A percentile compares a stretch with the other conserved stretches of the same genome.
phyloP scores from a whole-genome alignment of 2,888 invertebrate genomes.

The Aphidius colemani region DNA sequence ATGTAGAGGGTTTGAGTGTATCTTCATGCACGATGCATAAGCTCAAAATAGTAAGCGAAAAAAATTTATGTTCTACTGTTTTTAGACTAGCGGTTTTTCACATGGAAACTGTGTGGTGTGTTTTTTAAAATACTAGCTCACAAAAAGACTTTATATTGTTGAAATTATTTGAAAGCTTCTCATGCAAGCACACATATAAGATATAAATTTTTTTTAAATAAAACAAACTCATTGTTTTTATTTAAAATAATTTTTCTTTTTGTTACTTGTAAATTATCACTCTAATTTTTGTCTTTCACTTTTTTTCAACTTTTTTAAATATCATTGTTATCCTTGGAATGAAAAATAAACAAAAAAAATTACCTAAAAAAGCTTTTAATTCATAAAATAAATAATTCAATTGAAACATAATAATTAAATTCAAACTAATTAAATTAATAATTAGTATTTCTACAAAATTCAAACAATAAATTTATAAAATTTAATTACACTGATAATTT shows the following conservation, averaged over 20 bases:
- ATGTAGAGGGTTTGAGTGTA: constrained; percentile 9
- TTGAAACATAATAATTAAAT: too few species aligned
- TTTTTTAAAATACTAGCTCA: too few species aligned
- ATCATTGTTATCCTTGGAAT: too few species aligned
- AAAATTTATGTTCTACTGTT: constrained; percentile 10
- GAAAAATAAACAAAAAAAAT: too few species aligned
- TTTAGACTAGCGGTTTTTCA: background rate
- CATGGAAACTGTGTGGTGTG: background rate
- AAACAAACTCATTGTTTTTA: background rate
- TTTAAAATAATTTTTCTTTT: constrained; percentile 6
- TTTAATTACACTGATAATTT: too few species aligned
- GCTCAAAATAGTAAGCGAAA: constrained; percentile 13
- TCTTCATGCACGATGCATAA: constrained; percentile 17
- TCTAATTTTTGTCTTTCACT: too few species aligned
- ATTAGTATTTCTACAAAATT: too few species aligned
- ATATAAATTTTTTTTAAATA: background rate
- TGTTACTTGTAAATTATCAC: background rate
- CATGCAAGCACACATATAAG: background rate
- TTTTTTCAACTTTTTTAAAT: background rate
- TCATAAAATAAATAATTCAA: too few species aligned
- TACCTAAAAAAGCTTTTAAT: too few species aligned
- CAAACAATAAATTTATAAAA: too few species aligned
- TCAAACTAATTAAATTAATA: too few species aligned
- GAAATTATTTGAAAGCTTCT: background rate
- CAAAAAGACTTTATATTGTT: too few species aligned